A percentile compares a stretch with the other conserved stretches of the same genome.
phyloP scores from a whole-genome alignment of 2,797 vertebrate species.

The Poecilia picta region DNA sequence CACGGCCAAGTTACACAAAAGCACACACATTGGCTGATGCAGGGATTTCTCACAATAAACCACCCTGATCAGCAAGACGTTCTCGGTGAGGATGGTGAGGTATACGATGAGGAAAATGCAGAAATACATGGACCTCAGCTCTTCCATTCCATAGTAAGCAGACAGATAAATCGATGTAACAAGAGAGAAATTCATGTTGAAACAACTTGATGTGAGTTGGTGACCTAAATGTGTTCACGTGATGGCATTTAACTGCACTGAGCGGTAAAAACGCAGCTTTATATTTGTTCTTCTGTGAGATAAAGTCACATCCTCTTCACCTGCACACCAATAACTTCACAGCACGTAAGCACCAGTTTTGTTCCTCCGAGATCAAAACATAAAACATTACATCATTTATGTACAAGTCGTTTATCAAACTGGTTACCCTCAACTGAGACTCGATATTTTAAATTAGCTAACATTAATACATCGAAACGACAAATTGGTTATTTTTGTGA shows the following conservation, averaged over 20 bases:
- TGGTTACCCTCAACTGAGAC: neutral
- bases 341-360: neutral
- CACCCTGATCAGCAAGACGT: constrained; percentile 39
- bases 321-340: constrained; percentile 9
- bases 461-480: neutral
- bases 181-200: constrained; percentile 53
- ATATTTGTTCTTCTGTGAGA: neutral
- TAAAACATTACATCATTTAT: neutral
- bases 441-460: neutral
- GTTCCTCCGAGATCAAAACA: neutral
- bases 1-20: constrained; percentile 59
- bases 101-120: constrained; percentile 57
- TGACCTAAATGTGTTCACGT: neutral
- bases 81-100: constrained; percentile 45
- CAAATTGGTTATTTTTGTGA: neutral
- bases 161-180: constrained; percentile 45
- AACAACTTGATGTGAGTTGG: neutral
- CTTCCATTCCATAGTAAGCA: constrained; percentile 51
- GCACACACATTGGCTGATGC: constrained; percentile 43
- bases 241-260: neutral
- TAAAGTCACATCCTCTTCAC: constrained; percentile 3
- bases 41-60: constrained; percentile 49
- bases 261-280: constrained; percentile 1
- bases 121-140: constrained; percentile 52
- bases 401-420: neutral